Percentiles rank a stretch among this genome's conserved stretches.
Conservation (phyloP, 2,797 vertebrate genomes). For the Halcyon badia region DNA sequence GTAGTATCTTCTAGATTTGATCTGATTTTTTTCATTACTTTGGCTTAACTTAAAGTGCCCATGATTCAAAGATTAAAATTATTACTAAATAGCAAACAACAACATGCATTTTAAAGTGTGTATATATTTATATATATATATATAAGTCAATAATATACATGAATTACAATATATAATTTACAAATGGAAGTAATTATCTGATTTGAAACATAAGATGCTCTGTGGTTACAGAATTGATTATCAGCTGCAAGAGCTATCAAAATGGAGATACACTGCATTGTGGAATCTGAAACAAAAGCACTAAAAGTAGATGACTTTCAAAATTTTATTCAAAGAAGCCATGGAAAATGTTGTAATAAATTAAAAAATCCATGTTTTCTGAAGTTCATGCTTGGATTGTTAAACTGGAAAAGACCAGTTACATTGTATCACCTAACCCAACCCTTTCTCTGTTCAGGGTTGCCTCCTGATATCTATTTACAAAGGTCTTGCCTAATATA, state of each 20-base stretch:
- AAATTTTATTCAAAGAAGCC: not conserved
- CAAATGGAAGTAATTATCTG: not conserved
- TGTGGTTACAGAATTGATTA: not conserved
- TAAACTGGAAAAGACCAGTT: not conserved
- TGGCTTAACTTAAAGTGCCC: not conserved
- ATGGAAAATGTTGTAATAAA: not conserved
- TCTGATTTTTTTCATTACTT: not conserved
- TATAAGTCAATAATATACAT: not conserved
- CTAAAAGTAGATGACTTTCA: not conserved
- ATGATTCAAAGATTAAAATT: not conserved
- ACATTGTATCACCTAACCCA: not conserved
- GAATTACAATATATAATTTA: not conserved
- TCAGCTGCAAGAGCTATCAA: not conserved
- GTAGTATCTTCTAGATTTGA: not conserved
- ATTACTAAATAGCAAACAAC: not conserved
- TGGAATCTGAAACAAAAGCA: conserved; percentile 5
- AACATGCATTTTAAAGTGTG: not conserved
- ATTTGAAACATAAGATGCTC: not conserved
- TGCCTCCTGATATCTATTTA: not conserved
- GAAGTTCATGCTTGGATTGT: not conserved
- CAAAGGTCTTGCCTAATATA: not conserved
- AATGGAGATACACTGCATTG: not conserved
- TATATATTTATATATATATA: not conserved
- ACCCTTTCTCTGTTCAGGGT: not conserved
- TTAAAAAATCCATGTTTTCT: not conserved